Percentiles rank a stretch among this genome's conserved stretches.
Conservation (phyloP, 2,113 vertebrate species). For the Nipponia nippon region DNA sequence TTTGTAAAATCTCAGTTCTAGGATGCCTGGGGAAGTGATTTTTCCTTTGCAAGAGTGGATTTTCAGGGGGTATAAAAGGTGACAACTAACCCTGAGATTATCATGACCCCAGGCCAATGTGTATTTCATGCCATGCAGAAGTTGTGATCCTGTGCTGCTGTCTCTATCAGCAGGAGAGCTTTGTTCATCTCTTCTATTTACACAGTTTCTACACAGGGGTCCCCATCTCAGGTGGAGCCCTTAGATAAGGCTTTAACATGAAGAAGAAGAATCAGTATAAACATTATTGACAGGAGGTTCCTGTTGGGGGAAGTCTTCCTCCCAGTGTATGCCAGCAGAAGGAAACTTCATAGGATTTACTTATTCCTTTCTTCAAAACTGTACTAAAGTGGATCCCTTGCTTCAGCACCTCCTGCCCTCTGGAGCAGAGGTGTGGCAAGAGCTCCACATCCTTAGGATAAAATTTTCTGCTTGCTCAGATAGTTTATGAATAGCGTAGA, state of each 20-base stretch:
- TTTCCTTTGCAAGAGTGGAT: neutral
- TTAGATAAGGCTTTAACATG: neutral
- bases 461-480: neutral
- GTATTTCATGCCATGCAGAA: neutral
- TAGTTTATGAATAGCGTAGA: neutral
- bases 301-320: neutral
- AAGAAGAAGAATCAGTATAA: neutral
- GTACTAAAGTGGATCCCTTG: neutral
- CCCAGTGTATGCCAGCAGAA: neutral
- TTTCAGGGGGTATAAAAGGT: neutral
- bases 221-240: neutral
- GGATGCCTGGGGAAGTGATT: neutral
- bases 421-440: neutral
- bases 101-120: neutral
- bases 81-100: neutral
- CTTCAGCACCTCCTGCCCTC: neutral
- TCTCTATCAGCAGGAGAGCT: neutral
- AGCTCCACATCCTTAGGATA: neutral
- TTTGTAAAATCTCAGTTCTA: neutral
- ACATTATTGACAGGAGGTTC: neutral
- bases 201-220: neutral
- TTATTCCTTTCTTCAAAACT: neutral
- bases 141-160: neutral
- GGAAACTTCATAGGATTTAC: neutral
- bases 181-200: neutral